phyloP scores from a whole-genome alignment of 2,113 vertebrate genomes.

The Chelonoidis abingdonii region DNA sequence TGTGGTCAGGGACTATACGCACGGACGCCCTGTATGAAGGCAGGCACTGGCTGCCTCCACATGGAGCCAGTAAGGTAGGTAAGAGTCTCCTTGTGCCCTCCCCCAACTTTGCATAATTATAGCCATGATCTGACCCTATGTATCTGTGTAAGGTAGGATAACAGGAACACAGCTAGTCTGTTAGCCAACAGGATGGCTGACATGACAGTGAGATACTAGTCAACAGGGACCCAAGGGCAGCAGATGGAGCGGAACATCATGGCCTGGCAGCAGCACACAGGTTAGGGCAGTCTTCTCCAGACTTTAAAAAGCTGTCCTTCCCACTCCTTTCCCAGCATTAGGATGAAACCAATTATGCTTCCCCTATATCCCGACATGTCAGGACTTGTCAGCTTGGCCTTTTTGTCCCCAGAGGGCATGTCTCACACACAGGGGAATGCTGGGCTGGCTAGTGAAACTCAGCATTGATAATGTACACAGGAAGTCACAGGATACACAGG shows the following conservation, averaged over 20 bases:
- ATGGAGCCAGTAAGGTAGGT: not conserved
- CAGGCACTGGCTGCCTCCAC: too few relatives aligned
- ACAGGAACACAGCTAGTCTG: not conserved
- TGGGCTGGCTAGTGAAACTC: not conserved
- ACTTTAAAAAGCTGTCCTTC: not conserved
- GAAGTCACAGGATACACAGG: not conserved
- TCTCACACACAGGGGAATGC: not conserved
- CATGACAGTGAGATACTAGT: not conserved
- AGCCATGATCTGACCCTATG: not conserved
- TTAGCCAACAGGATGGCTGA: not conserved
- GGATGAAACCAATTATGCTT: not conserved
- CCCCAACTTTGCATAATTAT: not conserved
- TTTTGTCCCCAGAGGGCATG: not conserved
- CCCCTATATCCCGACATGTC: not conserved
- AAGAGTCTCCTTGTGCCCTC: not conserved
- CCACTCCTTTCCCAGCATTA: not conserved
- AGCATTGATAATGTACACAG: too few relatives aligned
- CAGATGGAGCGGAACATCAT: not conserved
- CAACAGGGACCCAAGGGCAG: not conserved
- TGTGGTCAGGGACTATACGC: not conserved
- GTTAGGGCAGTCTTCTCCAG: not conserved
- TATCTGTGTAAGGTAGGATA: not conserved
- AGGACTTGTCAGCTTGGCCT: not conserved
- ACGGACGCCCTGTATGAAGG: too few relatives aligned
- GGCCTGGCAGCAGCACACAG: not conserved